Evolutionary conservation across 1,140 invertebrate genomes (phyloP).

Genomic region (Bombus ignitus): DNA sequence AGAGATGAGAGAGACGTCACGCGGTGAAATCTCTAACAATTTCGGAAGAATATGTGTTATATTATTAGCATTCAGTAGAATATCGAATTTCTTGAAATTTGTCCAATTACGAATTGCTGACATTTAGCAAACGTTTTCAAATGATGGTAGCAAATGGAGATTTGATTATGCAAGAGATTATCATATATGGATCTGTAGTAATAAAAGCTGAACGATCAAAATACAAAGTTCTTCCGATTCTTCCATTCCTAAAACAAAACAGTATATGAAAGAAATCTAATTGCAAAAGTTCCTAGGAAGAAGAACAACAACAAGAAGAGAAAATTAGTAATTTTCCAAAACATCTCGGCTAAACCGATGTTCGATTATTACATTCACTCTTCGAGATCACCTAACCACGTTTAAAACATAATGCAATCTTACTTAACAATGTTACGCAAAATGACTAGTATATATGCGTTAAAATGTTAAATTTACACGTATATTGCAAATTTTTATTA

Average conservation of each 20-base stretch:
- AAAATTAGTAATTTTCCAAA: neutral
- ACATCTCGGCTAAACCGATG: neutral
- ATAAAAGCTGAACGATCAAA: neutral
- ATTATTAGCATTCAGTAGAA: neutral
- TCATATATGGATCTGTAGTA: neutral
- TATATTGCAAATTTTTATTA: neutral
- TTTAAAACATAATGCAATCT: neutral
- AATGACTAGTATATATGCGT: too few relatives aligned
- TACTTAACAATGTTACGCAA: neutral
- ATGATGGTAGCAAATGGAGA: neutral
- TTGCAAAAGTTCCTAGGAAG: neutral
- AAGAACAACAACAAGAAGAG: neutral
- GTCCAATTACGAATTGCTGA: constrained; percentile 35
- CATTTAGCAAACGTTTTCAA: neutral
- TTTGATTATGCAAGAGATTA: neutral
- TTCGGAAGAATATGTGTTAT: neutral
- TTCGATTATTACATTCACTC: neutral
- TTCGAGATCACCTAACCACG: neutral
- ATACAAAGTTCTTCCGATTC: neutral
- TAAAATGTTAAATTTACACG: neutral
- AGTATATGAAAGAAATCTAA: neutral
- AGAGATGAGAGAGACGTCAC: neutral
- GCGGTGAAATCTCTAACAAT: neutral
- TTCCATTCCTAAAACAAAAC: neutral
- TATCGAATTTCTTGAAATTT: constrained; percentile 42